Evolutionary conservation across 1,140 invertebrate species (phyloP), one percentile per base, ranked within the genome.

Genomic region (Maniola jurtina): DNA sequence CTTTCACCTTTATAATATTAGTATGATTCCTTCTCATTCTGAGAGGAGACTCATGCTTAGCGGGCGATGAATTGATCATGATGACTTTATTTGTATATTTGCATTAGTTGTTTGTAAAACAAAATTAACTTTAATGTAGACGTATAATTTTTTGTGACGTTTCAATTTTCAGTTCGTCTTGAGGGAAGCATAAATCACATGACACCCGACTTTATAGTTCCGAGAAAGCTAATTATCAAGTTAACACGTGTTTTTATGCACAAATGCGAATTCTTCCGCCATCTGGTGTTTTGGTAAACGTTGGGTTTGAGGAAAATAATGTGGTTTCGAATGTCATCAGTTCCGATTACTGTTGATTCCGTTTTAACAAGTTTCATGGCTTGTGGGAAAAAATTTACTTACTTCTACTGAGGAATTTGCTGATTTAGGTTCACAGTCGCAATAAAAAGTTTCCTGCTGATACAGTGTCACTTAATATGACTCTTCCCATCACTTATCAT

Each of bases 171-270:
- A 55, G 0, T 13, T 61, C 15, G 62, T 68, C 63, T 73, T 64
- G 33, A 47, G 73, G 81, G 72, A 84, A 77, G 70, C 73, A 86
- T 86, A 80, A 77, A 84, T 86, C 80, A 83, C 66, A 65, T 15
- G 33, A 45, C 54, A 35, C 16, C 54, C 13, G 56, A 67, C 64
- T 47, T 72, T 71, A 61, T 48, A 54, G 68, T 76, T 68, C 71
- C 70, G 60, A 81, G 83, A 86, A 88, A 82, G 79, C 61, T 79
- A 81, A 86, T 88, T 88, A 84, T 79, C 83, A 84, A 81, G 64
- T 86, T 84, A 77, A 80, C 85, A 86, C 83, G 69, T 85, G 79
- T 86, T 88, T 88, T 88, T 86, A 68, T 77, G 40, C 48, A 33
- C 42, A 70, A 73, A 75, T 54, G 78, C 77, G 71, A 81, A 81